phyloP scores from a whole-genome alignment of 2,113 vertebrate genomes.

The Rissa tridactyla region DNA sequence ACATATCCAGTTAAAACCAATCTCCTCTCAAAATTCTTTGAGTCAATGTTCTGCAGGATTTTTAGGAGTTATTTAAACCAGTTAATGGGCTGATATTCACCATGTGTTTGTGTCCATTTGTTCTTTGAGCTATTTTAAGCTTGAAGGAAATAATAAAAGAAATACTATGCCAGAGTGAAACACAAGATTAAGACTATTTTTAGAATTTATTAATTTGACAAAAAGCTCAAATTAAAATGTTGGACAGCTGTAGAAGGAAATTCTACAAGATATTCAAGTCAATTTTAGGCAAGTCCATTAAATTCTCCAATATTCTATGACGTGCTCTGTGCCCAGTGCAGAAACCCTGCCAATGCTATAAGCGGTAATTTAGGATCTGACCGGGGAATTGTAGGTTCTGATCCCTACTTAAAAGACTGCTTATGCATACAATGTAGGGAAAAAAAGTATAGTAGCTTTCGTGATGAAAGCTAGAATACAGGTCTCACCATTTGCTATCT shows the following conservation, averaged over 20 bases:
- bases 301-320: not conserved
- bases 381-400: not conserved
- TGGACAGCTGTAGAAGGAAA: not conserved
- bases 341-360: not conserved
- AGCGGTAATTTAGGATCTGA: not conserved
- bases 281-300: not conserved
- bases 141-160: not conserved
- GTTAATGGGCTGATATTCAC: conserved; percentile 21
- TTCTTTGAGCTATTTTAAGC: conserved; percentile 1
- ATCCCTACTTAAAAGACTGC: not conserved
- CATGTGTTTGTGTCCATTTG: not conserved
- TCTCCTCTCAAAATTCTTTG: conserved; percentile 26
- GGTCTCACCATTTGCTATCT: not conserved
- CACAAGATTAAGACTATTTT: not conserved
- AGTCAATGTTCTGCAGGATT: not conserved
- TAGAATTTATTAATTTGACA: not conserved
- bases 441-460: not conserved
- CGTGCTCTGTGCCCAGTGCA: not conserved
- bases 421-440: not conserved
- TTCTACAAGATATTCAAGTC: not conserved
- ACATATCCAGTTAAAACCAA: conserved; percentile 13
- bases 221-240: not conserved
- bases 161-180: not conserved
- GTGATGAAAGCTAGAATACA: not conserved
- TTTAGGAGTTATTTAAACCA: conserved; percentile 51